phyloP scores from a whole-genome alignment of 2,888 invertebrate genomes.

The Oeneis ivallda region DNA sequence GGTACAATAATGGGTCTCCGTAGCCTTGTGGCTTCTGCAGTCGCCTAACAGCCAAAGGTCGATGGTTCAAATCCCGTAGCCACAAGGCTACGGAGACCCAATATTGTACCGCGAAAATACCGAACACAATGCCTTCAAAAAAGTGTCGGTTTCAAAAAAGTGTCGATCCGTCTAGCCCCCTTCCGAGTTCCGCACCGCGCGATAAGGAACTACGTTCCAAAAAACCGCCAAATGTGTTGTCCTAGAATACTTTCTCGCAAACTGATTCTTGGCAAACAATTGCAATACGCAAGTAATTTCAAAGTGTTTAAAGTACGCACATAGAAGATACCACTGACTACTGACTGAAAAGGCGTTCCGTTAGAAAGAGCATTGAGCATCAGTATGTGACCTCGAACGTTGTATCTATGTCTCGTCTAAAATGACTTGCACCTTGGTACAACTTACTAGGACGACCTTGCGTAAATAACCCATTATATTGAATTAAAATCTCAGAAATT shows the following conservation, averaged over 20 bases:
- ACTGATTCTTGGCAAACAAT: conserved; percentile 53
- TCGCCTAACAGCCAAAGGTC: too few species aligned
- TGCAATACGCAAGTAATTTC: conserved; percentile 44
- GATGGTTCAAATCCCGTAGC: too few species aligned
- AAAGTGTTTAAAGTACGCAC: conserved; percentile 61
- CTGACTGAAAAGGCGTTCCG: conserved; percentile 64
- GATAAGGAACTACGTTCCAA: too few species aligned
- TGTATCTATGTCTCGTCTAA: conserved; percentile 45
- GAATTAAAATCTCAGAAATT: background rate
- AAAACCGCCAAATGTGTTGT: conserved; percentile 24
- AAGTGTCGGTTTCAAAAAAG: too few species aligned
- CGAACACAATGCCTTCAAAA: too few species aligned
- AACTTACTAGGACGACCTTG: conserved; percentile 26
- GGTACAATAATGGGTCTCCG: too few species aligned
- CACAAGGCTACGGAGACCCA: too few species aligned
- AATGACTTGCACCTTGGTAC: conserved; percentile 56
- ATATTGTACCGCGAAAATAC: too few species aligned
- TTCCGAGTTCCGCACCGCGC: too few species aligned
- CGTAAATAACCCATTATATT: conserved; percentile 6
- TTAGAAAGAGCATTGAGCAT: conserved; percentile 59
- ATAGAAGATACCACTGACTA: conserved; percentile 56
- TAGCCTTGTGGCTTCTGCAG: too few species aligned
- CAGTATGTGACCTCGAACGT: conserved; percentile 58
- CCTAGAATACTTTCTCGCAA: conserved; percentile 41
- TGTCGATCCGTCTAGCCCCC: too few species aligned